Base-by-base conservation (phyloP, 2,888 invertebrate species). In the Pheosia gnoma region DNA sequence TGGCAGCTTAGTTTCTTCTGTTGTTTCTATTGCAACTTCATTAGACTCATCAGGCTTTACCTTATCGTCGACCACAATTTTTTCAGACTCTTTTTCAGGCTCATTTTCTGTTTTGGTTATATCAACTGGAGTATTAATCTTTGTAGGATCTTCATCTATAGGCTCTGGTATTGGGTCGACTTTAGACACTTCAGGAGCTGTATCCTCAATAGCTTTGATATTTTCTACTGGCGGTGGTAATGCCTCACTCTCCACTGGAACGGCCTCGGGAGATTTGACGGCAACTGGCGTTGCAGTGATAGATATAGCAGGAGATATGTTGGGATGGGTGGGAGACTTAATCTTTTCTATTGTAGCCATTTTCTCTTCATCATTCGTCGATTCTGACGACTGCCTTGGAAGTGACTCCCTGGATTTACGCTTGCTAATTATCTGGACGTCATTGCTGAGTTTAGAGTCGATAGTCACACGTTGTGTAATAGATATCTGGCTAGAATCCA, bases 401-500 rank as follows among this genome's bases (percentile, higher is more conserved):
- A 85, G 55, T 0, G 89, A 84, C 47, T 90, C 88, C 65, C 84
- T 83, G 0, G 91, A 87, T 68, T 85, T 88, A 3, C 88, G 82
- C 67, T 88, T 90, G 0, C 80, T 78, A 41, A 87, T 81, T 52
- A 84, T 82, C 69, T 88, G 81, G 52, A 87, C 74, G 58, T 88
- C 90, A 67, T 71, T 84, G 56, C 74, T 79, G 11, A 75, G 60
- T 66, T 86, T 90, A 0, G 82, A 55, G 36, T 90, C 69, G 3
- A 86, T 25, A 25, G 25, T 59, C 10, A 82, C 79, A 5, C 93
- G 84, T 9, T 91, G 87, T 2, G 89, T 90, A 67, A 93, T 89
- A 2, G 93, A 92, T 63, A 93, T 89, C 77, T 93, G 91, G 73
- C 83, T 87, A 11, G 91, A 85, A 68, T 93, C 93, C 62, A 93